Base-by-base conservation (phyloP, 2,888 invertebrate species). In the Argyresthia albistria region DNA sequence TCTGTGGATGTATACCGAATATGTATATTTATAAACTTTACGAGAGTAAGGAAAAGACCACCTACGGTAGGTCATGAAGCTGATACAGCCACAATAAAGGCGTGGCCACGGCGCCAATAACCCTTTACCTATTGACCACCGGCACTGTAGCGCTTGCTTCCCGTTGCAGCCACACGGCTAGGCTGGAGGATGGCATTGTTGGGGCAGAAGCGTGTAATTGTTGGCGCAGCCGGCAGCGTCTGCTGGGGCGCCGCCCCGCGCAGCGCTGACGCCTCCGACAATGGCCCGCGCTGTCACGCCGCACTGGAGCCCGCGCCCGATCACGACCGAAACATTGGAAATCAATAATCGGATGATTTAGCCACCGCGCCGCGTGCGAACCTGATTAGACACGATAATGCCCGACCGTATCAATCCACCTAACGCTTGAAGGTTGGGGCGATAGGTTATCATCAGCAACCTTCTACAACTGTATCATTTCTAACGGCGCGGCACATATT, bases 341-440 rank as follows among this genome's bases (percentile, higher is more conserved):
- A 86, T 87, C 87, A 87, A 86, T 87, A 87, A 87, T 81, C 82
- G 84, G 71, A 83, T 84, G 83, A 86, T 86, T 86, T 82, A 83
- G 86, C 86, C 86, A 84, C 84, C 72, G 86, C 80, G 76, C 82
- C 84, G 82, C 86, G 83, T 87, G 84, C 84, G 84, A 84, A 84
- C 81, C 81, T 80, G 86, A 87, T 86, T 84, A 81, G 84, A 80
- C 77, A 81, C 82, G 84, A 86, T 83, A 82, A 72, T 77, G 76
- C 75, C 69, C 67, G 49, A 74, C 73, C 75, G 70, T 76, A 69
- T 78, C 79, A 10, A 45, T 76, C 73, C 69, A 65, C 65, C 65
- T 66, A 68, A 72, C 63, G 66, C 63, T 59, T 53, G 60, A 65
- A 67, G 68, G 64, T 69, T 67, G 69, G 69, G 73, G 68, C 80